phyloP scores from a whole-genome alignment of 2,797 vertebrate species.

The Sebastes variabilis region DNA sequence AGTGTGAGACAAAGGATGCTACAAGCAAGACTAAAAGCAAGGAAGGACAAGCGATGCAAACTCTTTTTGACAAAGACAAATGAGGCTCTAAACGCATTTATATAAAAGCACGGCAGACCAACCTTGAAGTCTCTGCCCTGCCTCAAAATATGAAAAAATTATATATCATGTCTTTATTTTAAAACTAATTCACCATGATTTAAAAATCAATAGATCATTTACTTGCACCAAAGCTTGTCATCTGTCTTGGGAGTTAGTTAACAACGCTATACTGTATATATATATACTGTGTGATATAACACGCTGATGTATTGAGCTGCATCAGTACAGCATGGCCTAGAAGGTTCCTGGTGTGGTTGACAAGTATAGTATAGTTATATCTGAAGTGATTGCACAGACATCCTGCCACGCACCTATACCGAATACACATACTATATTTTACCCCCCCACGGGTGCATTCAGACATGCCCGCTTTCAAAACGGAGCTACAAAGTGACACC shows the following conservation, averaged over 20 bases:
- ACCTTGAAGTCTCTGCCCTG: neutral
- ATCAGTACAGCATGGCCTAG: neutral
- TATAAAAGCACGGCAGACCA: neutral
- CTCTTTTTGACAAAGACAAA: neutral
- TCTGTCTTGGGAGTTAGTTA: neutral
- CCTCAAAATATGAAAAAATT: neutral
- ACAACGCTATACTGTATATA: neutral
- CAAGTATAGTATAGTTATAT: no score
- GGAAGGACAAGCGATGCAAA: neutral
- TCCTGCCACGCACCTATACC: neutral
- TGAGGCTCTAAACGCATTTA: neutral
- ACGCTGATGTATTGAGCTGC: neutral
- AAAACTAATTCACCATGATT: no score
- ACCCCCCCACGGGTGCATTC: neutral
- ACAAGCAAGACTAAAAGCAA: neutral
- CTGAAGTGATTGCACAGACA: neutral
- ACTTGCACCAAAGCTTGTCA: neutral
- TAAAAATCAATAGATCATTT: neutral
- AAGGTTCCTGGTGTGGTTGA: no score
- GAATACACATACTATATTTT: neutral
- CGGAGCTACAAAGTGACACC: constrained; percentile 10
- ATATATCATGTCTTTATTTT: neutral
- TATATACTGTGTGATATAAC: neutral
- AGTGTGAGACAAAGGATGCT: neutral
- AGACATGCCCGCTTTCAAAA: constrained; percentile 11